Evolutionary conservation across 2,797 vertebrate species (phyloP), one percentile per base, ranked within the genome.

Genomic region (Urocyon cinereoargenteus): DNA sequence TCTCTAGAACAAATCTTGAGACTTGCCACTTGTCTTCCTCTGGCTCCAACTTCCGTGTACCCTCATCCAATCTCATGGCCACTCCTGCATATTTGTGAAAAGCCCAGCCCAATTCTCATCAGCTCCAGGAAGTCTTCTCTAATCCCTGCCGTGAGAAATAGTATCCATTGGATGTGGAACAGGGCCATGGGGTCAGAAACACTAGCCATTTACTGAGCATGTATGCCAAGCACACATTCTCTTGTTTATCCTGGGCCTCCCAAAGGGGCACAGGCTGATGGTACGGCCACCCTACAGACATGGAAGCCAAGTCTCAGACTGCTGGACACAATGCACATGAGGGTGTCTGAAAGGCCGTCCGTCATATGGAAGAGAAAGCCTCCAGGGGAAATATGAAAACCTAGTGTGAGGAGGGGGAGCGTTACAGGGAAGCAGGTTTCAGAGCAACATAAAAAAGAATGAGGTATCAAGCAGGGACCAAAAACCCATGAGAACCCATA

Each of bases 261-360:
- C n/a, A 70, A 3, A 15, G 40, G 36, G 61, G 55, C 51, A 68
- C n/a, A 28, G 66, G 28, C 12, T 4, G 12, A 34, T 15, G 49
- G 7, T 14, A 15, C 2, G 0, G 28, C 22, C 70, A 40, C 79
- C 86, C 77, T 72, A 21, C 26, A 36, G 70, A 75, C 21, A 34
- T 8, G 24, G 84, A 81, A 94, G 45, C 18, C 57, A 45, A 26
- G 57, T 40, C 57, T 84, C 49, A 45, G 70, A 7, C 53, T 51
- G 31, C 53, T n/a, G 5, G 51, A 21, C 16, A 0, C 0, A 0
- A 49, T 11, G 3, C 12, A 21, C 49, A 24, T 51, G 31, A 72
- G 68, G 5, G 77, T 49, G 40, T 31, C 10, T 24, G 62, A 72
- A 72, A 86, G 68, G 55, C 49, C 7, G 40, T 36, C 14, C 40